Evolutionary conservation across 2,797 vertebrate species (phyloP).

Genomic region (Petrocephalus sullivani): DNA sequence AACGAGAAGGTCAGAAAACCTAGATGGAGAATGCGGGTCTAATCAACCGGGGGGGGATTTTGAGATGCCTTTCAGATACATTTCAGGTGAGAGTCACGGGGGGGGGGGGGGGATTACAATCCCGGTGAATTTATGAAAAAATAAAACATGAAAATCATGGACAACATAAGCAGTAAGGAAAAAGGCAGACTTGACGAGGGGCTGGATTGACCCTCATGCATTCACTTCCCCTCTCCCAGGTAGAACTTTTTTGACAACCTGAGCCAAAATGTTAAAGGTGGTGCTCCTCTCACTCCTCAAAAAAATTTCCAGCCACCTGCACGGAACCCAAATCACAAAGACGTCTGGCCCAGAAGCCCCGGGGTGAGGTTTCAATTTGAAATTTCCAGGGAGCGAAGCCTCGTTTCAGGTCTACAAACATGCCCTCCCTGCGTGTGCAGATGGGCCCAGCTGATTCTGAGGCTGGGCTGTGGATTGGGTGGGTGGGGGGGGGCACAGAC

Average conservation of each 20-base stretch:
- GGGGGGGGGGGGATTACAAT: not conserved
- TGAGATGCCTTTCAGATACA: conserved; percentile 32
- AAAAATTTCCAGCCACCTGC: not conserved
- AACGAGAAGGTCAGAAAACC: conserved; percentile 49
- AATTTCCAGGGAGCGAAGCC: not conserved
- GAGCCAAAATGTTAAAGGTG: not conserved
- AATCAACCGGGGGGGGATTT: conserved; percentile 11
- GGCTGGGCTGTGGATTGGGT: conserved; percentile 23
- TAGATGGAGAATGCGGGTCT: conserved; percentile 26
- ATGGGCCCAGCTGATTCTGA: not conserved
- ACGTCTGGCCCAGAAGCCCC: not conserved
- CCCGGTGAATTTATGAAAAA: not conserved
- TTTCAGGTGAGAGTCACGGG: not conserved
- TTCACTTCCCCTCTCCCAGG: not conserved
- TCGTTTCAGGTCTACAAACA: not conserved
- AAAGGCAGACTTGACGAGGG: not conserved
- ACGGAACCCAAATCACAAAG: not conserved
- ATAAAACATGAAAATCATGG: not conserved
- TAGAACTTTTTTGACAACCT: too few relatives aligned
- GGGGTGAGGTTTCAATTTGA: not conserved
- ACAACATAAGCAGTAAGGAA: not conserved
- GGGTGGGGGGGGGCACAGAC: conserved; percentile 26
- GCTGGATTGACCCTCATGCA: not conserved
- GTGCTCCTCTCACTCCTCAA: not conserved
- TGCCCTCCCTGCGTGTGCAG: not conserved